Base-by-base conservation (phyloP, 2,888 invertebrate species). In the Amblyteles armatorius region DNA sequence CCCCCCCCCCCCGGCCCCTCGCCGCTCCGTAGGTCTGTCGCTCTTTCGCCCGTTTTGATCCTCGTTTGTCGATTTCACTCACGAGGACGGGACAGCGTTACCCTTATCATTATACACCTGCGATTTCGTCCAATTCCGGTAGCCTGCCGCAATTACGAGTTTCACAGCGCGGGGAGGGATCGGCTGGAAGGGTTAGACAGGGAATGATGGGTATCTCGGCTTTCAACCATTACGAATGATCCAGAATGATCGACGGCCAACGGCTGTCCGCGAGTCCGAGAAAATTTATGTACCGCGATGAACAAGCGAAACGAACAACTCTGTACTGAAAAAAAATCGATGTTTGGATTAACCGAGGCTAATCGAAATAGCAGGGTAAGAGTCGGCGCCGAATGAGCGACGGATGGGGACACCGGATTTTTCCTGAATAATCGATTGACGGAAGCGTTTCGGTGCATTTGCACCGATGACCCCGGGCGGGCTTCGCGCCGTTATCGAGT, bases 101-200 rank as follows among this genome's bases (percentile, higher is more conserved):
- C 88, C 91, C 89, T 92, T 89, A 91, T 90, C 89, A 89, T 90
- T 90, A 90, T 87, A 86, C 82, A 86, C 86, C 85, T 86, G 86
- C 88, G 82, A 84, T 84, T 79, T 69, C 82, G 74, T 73, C 72
- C 76, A 77, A 84, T 82, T 84, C 55, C 84, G 71, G 73, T 60
- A 81, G 84, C 77, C 74, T 44, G 69, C 78, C 77, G 78, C 81
- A 81, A 84, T 84, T 84, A 78, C 67, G 67, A 69, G 26, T 57
- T 69, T 52, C 29, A 11, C 13, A 77, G 67, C 13, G 36, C 40
- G 22, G 40, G 44, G 44, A 22, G 50, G 26, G 50, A 73, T 29
- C 16, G 60, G 29, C 40, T n/a, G 5, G 16, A 33, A 63, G 4
- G 29, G 60, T 19, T 9, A 26, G n/a, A 33, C 48, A 29, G 29